A percentile compares a stretch with the other conserved stretches of the same genome.
These are phyloP conservation scores for Leucophenga maculata DNA, from an alignment of 2,888 invertebrate species.

Conservation along the genomic window DNA sequence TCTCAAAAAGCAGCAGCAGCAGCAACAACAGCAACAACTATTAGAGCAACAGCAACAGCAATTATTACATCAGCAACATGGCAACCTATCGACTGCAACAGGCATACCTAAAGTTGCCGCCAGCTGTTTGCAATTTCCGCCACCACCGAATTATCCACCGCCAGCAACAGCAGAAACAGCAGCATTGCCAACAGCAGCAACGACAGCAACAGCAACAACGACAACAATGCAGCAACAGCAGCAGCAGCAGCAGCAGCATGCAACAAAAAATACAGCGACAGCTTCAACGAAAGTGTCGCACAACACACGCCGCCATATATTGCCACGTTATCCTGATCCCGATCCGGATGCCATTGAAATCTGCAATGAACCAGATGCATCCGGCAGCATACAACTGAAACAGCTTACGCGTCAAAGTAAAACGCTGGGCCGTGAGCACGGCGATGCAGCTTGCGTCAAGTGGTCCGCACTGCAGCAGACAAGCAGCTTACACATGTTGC, in stretches of 20 bases:
- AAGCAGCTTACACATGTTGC: constrained; percentile 49
- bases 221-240: constrained; percentile 22
- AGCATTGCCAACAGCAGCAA: constrained; percentile 36
- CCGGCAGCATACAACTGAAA: constrained; percentile 39
- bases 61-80: constrained; percentile 44
- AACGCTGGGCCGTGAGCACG: constrained; percentile 45
- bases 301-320: constrained; percentile 55
- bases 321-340: constrained; percentile 65
- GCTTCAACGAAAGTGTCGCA: constrained; percentile 32
- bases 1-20: constrained; percentile 51
- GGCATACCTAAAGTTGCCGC: constrained; percentile 52
- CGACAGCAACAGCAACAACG: constrained; percentile 27
- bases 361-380: constrained; percentile 61
- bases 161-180: constrained; percentile 47
- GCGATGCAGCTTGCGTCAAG: constrained; percentile 36
- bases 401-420: constrained; percentile 48
- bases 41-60: constrained; percentile 31
- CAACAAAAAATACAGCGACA: constrained; percentile 1
- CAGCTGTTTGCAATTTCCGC: constrained; percentile 77
- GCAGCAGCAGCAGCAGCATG: constrained; percentile 32
- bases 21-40: constrained; percentile 34
- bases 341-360: constrained; percentile 71
- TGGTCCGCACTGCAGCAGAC: constrained; percentile 52
- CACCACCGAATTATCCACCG: constrained; percentile 80
- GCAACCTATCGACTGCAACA: constrained; percentile 62